Percentiles rank a stretch among this genome's conserved stretches.
Evolutionary conservation across 2,888 invertebrate genomes (phyloP).

Genomic region (Ophion ventricosus): DNA sequence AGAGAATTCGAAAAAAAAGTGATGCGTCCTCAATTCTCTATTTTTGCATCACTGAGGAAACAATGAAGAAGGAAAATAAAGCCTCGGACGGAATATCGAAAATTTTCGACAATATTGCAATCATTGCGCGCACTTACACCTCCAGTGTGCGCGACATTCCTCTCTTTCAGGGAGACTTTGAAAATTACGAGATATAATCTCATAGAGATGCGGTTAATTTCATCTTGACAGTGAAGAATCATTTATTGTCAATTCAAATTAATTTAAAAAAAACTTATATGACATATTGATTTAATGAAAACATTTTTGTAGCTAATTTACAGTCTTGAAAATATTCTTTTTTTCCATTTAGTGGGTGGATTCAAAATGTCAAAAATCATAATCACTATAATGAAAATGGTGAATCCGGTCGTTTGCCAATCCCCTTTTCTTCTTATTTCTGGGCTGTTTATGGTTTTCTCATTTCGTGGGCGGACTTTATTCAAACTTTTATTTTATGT

Average conservation of each 20-base stretch:
- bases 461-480: slow-evolving; percentile 26
- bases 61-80: background rate
- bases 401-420: background rate
- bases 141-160: too few relatives aligned
- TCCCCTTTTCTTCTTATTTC: background rate
- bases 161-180: too few relatives aligned
- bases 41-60: background rate
- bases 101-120: too few relatives aligned
- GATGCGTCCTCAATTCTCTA: too few relatives aligned
- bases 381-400: background rate
- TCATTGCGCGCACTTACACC: too few relatives aligned
- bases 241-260: too few relatives aligned
- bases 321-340: background rate
- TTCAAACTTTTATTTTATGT: background rate
- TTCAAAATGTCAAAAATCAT: background rate
- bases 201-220: too few relatives aligned
- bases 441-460: slow-evolving; percentile 1
- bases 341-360: background rate
- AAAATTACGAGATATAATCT: too few relatives aligned
- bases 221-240: too few relatives aligned
- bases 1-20: background rate
- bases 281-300: background rate
- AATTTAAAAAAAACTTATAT: background rate
- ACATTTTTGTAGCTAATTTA: background rate
- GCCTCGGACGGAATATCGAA: too few relatives aligned